These are phyloP conservation scores for Malaclemys terrapin DNA, from an alignment of 2,113 vertebrate genomes.

Conservation along the genomic window DNA sequence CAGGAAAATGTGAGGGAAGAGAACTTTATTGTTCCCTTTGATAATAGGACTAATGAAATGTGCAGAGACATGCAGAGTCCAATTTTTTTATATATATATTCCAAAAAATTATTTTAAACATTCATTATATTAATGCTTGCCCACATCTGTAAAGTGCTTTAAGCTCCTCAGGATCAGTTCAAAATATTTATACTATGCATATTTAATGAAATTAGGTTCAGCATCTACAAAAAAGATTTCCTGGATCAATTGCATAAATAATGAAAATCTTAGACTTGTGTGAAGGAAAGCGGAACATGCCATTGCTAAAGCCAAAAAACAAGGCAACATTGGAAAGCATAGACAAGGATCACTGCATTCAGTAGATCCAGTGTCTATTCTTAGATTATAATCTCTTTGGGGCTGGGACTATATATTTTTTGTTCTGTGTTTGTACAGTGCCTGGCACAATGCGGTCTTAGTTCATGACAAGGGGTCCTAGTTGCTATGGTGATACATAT, in stretches of 20 bases:
- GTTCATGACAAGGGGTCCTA: background rate
- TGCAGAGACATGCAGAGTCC: background rate
- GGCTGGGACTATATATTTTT: background rate
- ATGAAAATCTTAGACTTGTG: background rate
- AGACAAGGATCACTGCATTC: background rate
- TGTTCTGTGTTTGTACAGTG: background rate
- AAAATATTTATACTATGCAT: background rate
- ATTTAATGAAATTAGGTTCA: no score
- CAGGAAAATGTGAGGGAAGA: background rate
- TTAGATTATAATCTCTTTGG: background rate
- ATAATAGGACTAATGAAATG: background rate
- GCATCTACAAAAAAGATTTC: no score
- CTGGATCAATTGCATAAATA: background rate
- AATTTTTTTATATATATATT: background rate
- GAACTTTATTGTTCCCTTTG: background rate
- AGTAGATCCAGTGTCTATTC: background rate
- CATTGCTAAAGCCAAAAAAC: background rate
- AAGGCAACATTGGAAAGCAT: background rate
- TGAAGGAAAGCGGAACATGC: background rate
- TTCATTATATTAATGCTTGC: background rate
- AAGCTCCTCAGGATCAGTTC: background rate
- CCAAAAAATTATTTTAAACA: background rate
- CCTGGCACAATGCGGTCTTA: background rate
- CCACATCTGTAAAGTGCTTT: background rate
- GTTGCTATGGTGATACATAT: background rate